Base-by-base conservation (phyloP, 1,140 invertebrate species). In the Aphaenogaster ashmeadi region DNA sequence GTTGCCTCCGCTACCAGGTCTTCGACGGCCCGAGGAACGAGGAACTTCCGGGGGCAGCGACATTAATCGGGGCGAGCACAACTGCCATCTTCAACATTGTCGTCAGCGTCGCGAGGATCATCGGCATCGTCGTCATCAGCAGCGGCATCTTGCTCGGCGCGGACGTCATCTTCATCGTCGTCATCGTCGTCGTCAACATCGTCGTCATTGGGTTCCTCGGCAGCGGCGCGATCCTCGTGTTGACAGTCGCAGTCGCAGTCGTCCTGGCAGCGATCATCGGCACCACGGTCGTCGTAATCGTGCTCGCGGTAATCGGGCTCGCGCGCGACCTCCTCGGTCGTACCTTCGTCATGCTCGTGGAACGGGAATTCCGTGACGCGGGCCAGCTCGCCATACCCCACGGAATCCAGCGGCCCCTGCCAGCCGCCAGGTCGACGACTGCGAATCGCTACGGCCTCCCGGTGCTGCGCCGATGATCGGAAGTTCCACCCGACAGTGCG, bases 381-480 rank as follows among this genome's bases (percentile, higher is more conserved):
- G 71, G 54, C 80, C 75, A 58, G 74, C 50, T 86, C 41, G 77
- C 77, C 90, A 88, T 88, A 83, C 85, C 64, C 89, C 86, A 78
- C 89, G 89, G 47, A 75, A 88, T 91, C 75, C 50, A 88, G 81
- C 89, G 89, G 89, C 89, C 80, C 75, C 89, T 90, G 87, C 81
- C 87, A 91, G 87, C 89, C 90, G 90, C 89, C 90, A 88, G 89
- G 62, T 81, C 80, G 87, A 91, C 90, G 87, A 90, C 86, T 81
- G 89, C 81, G 87, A 81, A 86, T 41, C 71, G 44, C 21, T 58
- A 54, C 54, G 56, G 13, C 54, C 52, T 83, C 60, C 85, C 27
- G 44, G 47, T 50, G 60, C 44, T 64, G 50, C 77, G 64, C 67
- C 86, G 69, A 38, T 36, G 80, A 84, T 84, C 80, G 67, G 36